Evolutionary conservation across 2,797 vertebrate species (phyloP).

Genomic region (Molossus alvarezi): DNA sequence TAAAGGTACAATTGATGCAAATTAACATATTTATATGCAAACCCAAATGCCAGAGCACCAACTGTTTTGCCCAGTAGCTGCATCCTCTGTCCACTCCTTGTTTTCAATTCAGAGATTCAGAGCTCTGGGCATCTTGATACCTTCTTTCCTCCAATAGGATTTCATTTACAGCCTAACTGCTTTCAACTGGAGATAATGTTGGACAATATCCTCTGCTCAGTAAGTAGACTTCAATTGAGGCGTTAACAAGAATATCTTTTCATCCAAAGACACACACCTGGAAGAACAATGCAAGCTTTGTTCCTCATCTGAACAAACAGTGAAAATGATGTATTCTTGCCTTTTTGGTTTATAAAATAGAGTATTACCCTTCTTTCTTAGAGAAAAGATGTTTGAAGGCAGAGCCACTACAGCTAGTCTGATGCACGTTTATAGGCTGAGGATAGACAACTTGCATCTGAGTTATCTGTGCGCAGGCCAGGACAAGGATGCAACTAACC

Average conservation of each 20-base stretch:
- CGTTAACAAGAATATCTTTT: background rate
- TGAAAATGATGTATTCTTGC: constrained; percentile 53
- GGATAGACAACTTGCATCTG: background rate
- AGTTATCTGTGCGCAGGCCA: background rate
- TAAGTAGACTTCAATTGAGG: background rate
- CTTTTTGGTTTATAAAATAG: constrained; percentile 27
- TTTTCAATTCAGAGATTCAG: background rate
- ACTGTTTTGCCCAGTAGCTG: background rate
- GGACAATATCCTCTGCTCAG: background rate
- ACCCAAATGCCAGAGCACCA: background rate
- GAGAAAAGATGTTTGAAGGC: background rate
- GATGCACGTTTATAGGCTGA: background rate
- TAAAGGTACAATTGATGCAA: background rate
- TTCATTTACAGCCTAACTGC: background rate
- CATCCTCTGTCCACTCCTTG: background rate
- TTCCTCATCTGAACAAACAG: background rate
- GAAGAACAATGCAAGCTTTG: constrained; percentile 39
- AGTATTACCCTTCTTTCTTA: background rate
- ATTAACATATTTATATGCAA: background rate
- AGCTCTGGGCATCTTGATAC: background rate
- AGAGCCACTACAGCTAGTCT: background rate
- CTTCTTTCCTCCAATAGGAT: background rate
- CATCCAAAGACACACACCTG: background rate
- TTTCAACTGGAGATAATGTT: background rate
- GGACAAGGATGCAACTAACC: constrained; percentile 16